A percentile compares a stretch with the other conserved stretches of the same genome.
Evolutionary conservation across 37 sponge, comb jelly and placozoan species (phyloP).

Genomic region (Cliona cf. orientalis): DNA sequence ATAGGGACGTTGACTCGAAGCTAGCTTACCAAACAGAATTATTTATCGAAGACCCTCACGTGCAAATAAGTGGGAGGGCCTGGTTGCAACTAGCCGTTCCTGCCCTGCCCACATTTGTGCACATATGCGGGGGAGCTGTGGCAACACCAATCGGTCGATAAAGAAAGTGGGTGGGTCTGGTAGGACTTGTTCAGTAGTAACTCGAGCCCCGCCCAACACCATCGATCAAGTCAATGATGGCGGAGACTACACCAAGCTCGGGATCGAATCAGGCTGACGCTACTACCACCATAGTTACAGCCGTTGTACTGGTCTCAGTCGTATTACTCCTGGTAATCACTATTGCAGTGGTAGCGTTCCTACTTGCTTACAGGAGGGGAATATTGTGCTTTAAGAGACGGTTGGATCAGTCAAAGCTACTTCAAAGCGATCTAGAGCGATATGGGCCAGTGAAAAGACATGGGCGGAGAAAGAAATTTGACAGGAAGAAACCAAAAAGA

Average conservation of each 20-base stretch:
- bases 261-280: background rate
- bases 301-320: conserved; percentile 23
- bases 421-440: conserved; percentile 16
- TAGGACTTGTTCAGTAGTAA: background rate
- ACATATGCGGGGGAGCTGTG: no score
- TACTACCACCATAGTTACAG: background rate
- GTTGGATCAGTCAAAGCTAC: no score
- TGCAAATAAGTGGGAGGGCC: no score
- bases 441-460: background rate
- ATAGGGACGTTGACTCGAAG: no score
- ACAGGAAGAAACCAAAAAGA: conserved; percentile 3
- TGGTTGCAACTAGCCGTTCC: no score
- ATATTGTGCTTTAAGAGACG: conserved; percentile 53
- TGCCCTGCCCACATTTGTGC: no score
- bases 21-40: no score
- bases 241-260: background rate
- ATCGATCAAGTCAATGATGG: background rate
- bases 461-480: background rate
- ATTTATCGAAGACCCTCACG: background rate
- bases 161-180: conserved; percentile 52
- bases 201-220: conserved; percentile 39
- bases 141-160: background rate
- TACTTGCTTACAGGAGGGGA: conserved; percentile 27
- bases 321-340: conserved; percentile 31
- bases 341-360: background rate